phyloP scores from a whole-genome alignment of 2,888 invertebrate species.

The Patella caerulea region DNA sequence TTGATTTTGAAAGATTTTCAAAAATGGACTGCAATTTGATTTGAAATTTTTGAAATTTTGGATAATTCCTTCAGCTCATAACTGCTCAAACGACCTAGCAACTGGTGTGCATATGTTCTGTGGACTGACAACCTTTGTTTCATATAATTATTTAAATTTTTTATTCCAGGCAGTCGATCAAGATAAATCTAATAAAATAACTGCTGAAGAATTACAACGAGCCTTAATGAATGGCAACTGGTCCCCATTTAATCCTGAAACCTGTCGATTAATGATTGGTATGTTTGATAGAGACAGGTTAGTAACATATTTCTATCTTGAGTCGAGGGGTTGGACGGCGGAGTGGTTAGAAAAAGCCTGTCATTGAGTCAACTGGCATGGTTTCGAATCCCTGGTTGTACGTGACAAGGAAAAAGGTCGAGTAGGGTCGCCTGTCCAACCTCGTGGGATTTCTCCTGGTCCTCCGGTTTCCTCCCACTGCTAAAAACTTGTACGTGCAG shows the following conservation, averaged over 20 bases:
- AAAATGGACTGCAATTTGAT: not conserved
- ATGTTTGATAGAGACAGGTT: conserved; percentile 71
- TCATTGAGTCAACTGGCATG: no score
- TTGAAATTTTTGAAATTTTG: not conserved
- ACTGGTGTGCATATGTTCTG: not conserved
- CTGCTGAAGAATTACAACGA: conserved; percentile 63
- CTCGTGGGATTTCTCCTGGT: no score
- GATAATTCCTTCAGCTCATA: not conserved
- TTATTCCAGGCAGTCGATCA: conserved; percentile 60
- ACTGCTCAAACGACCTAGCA: not conserved
- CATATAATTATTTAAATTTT: not conserved
- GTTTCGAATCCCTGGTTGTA: no score
- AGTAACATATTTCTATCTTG: conserved; percentile 17
- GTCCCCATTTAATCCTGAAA: conserved; percentile 70
- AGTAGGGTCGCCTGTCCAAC: no score
- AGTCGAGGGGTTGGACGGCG: no score
- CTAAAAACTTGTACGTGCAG: no score
- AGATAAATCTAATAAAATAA: conserved; percentile 66
- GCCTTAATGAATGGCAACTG: conserved; percentile 71
- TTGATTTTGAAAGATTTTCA: no score
- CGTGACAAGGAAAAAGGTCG: no score
- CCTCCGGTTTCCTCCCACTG: no score
- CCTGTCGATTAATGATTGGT: conserved; percentile 71
- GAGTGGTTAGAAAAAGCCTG: no score
- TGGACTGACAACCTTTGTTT: not conserved